These are phyloP conservation scores for Endomychus coccineus DNA, from an alignment of 2,888 invertebrate genomes.

Conservation along the genomic window DNA sequence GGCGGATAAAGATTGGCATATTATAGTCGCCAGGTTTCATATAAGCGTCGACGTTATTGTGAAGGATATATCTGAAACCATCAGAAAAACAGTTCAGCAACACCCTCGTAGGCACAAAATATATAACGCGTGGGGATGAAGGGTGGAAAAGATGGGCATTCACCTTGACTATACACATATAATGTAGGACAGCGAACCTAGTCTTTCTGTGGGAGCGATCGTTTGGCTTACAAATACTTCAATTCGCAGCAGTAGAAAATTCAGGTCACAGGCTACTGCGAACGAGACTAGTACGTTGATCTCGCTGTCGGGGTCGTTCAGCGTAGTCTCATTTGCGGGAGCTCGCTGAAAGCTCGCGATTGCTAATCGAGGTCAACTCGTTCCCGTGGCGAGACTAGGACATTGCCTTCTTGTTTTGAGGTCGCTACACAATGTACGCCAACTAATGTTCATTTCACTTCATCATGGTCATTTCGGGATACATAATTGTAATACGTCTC, in stretches of 20 bases:
- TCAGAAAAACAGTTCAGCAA: too few relatives aligned
- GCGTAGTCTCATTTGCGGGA: not conserved
- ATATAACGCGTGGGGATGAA: not conserved
- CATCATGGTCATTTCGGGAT: constrained; percentile 21
- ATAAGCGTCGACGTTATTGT: too few relatives aligned
- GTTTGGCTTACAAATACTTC: not conserved
- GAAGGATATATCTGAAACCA: too few relatives aligned
- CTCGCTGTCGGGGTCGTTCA: not conserved
- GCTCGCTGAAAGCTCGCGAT: too few relatives aligned
- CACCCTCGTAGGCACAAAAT: too few relatives aligned
- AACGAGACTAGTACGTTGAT: constrained; percentile 1
- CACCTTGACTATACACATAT: not conserved
- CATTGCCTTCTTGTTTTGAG: constrained; percentile 45
- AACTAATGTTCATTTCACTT: constrained; percentile 32
- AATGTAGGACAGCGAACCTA: not conserved
- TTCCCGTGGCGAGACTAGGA: constrained; percentile 38
- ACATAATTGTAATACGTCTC: too few relatives aligned
- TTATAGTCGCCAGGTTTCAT: too few relatives aligned
- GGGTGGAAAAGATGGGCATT: not conserved
- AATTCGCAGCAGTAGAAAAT: not conserved
- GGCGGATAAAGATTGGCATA: too few relatives aligned
- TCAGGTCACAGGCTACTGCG: not conserved
- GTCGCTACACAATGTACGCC: constrained; percentile 34
- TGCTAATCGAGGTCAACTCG: constrained; percentile 39
- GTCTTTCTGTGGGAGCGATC: not conserved